Base-by-base conservation (phyloP, 2,113 vertebrate genomes). In the Galemys pyrenaicus region DNA sequence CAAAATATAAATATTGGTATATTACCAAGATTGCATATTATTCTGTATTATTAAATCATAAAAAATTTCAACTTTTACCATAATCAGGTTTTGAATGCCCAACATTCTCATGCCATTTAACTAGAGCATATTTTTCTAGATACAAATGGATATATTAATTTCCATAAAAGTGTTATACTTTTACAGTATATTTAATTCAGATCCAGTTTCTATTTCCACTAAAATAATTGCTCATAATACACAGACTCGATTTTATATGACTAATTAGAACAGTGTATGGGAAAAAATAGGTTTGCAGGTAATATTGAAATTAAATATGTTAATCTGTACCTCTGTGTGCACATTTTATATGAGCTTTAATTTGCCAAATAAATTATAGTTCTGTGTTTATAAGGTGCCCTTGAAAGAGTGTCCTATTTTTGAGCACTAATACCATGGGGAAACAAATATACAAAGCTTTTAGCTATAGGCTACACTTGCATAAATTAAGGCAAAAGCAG, bases 281-380 rank as follows among this genome's bases (percentile, higher is more conserved):
- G 90, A 98, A 98, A 98, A 99, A 98, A 98, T 97, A 98, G 97
- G 97, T 98, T 98, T 98, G 97, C 98, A 98, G 98, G 98, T 99
- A 98, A 98, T 98, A 98, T 94, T 98, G 98, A 98, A 98, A 98
- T 99, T 98, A 98, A 99, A 98, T 98, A 99, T 98, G 98, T 98
- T 98, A 99, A 99, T 98, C 97, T 98, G 96, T 97, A 98, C 96
- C 97, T 98, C 97, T 87, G 96, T 98, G 98, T 97, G 98, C 98
- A 98, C 97, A 98, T 98, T 98, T 98, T 98, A 96, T 98, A 97
- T 98, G 98, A 98, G 98, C 96, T 98, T 98, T 98, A 98, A 98
- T 98, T 98, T 98, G 97, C 97, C 97, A 98, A 98, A 98, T 98
- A 98, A 98, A 98, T 98, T 98, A 98, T 96, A 98, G 97, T 98